phyloP scores from a whole-genome alignment of 2,797 vertebrate genomes.

The Phrynocephalus forsythii region DNA sequence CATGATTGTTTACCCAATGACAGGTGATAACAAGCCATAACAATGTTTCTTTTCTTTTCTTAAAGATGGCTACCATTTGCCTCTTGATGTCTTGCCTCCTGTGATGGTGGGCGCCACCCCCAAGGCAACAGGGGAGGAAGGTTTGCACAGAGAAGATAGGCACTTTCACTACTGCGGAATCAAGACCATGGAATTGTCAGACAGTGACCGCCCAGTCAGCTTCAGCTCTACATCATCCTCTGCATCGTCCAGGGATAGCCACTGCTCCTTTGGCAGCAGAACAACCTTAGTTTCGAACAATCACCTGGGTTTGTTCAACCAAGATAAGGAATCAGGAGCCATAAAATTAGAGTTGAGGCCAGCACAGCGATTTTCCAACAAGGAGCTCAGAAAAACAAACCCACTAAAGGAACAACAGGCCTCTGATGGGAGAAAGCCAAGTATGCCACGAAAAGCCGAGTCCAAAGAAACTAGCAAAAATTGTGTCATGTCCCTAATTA shows the following conservation, averaged over 20 bases:
- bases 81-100: constrained; percentile 82
- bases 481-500: constrained; percentile 55
- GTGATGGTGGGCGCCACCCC: constrained; percentile 82
- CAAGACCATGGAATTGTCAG: constrained; percentile 91
- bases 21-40: constrained; percentile 18
- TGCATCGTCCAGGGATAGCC: constrained; percentile 95
- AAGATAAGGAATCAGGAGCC: constrained; percentile 89
- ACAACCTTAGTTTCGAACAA: constrained; percentile 88
- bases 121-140: constrained; percentile 77
- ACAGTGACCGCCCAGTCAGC: constrained; percentile 93
- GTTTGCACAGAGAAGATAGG: constrained; percentile 74
- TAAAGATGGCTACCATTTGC: constrained; percentile 86
- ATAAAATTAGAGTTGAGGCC: constrained; percentile 93
- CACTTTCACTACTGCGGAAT: constrained; percentile 79
- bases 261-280: constrained; percentile 93
- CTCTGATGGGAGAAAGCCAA: constrained; percentile 56
- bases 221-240: constrained; percentile 97
- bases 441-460: constrained; percentile 70
- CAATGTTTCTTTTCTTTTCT: constrained; percentile 31
- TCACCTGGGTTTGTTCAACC: constrained; percentile 81
- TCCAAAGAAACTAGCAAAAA: constrained; percentile 64
- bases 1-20: neutral
- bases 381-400: constrained; percentile 61
- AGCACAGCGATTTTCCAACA: constrained; percentile 79
- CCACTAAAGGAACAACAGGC: constrained; percentile 51